These are phyloP conservation scores for Cepaea nemoralis DNA, from an alignment of 1,140 invertebrate species.

Conservation along the genomic window DNA sequence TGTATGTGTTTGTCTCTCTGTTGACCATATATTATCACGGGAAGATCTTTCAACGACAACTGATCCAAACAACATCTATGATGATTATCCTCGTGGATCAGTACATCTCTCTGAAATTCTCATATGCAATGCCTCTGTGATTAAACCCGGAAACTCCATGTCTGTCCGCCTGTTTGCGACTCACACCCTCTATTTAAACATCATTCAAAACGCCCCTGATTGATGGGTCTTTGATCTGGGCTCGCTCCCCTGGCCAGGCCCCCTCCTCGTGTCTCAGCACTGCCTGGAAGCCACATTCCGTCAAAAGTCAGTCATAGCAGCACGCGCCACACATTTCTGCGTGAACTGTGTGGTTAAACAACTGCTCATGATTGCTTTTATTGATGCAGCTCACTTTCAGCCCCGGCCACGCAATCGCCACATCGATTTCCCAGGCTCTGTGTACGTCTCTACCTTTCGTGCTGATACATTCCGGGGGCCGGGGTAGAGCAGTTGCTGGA, in stretches of 20 bases:
- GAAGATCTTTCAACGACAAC: too few relatives aligned
- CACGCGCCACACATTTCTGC: conserved; percentile 6
- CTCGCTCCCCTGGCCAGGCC: background rate
- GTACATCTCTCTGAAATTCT: too few relatives aligned
- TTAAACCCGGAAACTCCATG: background rate
- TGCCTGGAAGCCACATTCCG: background rate
- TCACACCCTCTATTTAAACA: background rate
- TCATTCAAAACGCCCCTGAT: background rate
- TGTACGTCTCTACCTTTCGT: too few relatives aligned
- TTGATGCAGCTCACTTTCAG: background rate
- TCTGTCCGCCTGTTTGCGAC: background rate
- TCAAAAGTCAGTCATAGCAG: background rate
- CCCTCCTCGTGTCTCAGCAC: background rate
- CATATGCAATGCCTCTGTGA: too few relatives aligned
- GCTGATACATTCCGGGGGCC: too few relatives aligned
- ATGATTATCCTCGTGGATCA: too few relatives aligned
- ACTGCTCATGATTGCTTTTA: background rate
- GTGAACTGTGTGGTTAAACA: background rate
- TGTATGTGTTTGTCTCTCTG: too few relatives aligned
- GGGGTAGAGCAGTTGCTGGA: too few relatives aligned
- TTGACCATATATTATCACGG: too few relatives aligned
- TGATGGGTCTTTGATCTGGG: background rate
- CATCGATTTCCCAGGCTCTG: too few relatives aligned
- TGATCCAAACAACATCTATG: too few relatives aligned
- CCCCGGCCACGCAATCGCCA: too few relatives aligned